Percentiles rank a stretch among this genome's conserved stretches.
Conservation (phyloP, 2,888 invertebrate genomes). For the Muschampia plurimacula region DNA sequence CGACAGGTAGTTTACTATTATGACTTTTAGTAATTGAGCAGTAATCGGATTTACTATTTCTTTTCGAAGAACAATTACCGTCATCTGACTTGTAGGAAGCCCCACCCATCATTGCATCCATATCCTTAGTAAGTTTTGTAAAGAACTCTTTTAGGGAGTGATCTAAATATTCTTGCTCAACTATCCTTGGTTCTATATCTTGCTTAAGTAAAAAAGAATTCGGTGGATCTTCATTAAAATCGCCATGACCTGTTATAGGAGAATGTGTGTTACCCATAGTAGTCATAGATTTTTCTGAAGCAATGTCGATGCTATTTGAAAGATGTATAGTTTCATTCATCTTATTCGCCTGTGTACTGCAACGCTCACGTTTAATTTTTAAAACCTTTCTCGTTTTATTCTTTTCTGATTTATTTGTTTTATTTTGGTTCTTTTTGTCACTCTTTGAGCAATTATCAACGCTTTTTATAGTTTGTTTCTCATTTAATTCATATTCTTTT, state of each 20-base stretch:
- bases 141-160: slow-evolving; percentile 59
- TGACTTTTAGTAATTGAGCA: neutral
- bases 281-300: slow-evolving; percentile 59
- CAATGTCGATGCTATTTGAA: slow-evolving; percentile 36
- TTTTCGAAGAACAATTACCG: neutral
- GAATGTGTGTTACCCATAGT: slow-evolving; percentile 54
- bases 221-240: slow-evolving; percentile 63
- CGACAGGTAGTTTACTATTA: slow-evolving; percentile 35
- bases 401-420: neutral
- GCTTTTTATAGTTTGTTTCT: neutral
- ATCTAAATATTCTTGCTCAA: slow-evolving; percentile 59
- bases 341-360: neutral
- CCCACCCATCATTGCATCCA: slow-evolving; percentile 41
- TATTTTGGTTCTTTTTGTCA: slow-evolving; percentile 32
- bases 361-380: slow-evolving; percentile 4
- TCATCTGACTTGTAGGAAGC: slow-evolving; percentile 16
- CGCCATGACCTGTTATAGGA: slow-evolving; percentile 67
- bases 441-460: neutral
- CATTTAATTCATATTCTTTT: neutral
- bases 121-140: slow-evolving; percentile 55
- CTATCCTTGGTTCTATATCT: slow-evolving; percentile 54
- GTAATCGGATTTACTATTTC: slow-evolving; percentile 1
- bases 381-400: slow-evolving; percentile 6
- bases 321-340: slow-evolving; percentile 26
- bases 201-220: slow-evolving; percentile 51